Evolutionary conservation across 2,888 invertebrate species (phyloP).

Genomic region (Anaspis maculata): DNA sequence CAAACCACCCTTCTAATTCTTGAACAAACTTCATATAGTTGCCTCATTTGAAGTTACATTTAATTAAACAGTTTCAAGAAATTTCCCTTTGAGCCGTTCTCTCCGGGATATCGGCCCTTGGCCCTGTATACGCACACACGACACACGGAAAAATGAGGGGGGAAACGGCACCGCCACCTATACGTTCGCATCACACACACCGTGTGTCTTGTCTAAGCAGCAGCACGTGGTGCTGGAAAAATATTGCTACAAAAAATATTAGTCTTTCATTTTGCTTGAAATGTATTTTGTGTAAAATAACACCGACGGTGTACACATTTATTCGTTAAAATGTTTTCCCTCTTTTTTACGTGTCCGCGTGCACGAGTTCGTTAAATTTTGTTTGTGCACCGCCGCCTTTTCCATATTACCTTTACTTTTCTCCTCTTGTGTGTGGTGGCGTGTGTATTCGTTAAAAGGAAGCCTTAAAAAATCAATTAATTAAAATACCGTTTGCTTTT

Average conservation of each 20-base stretch:
- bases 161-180: not conserved
- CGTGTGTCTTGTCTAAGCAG: conserved; percentile 32
- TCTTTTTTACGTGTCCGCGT: too few species aligned
- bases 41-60: conserved; percentile 15
- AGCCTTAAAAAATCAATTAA: conserved; percentile 15
- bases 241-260: conserved; percentile 41
- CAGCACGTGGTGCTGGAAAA: conserved; percentile 35
- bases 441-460: conserved; percentile 12
- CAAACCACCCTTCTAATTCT: conserved; percentile 16
- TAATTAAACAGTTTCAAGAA: conserved; percentile 17
- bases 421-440: conserved; percentile 9
- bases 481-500: conserved; percentile 11
- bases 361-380: conserved; percentile 16
- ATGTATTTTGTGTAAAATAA: conserved; percentile 42
- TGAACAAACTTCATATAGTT: conserved; percentile 15
- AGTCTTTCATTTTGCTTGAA: conserved; percentile 42
- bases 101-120: too few species aligned
- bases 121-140: too few species aligned
- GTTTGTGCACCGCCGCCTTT: conserved; percentile 11
- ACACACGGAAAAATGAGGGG: too few species aligned
- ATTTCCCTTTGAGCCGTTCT: conserved; percentile 6
- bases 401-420: too few species aligned
- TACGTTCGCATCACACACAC: too few species aligned
- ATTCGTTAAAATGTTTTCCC: conserved; percentile 28
- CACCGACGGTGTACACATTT: conserved; percentile 23